Evolutionary conservation across 2,888 invertebrate species (phyloP).

Genomic region (Plusia festucae): DNA sequence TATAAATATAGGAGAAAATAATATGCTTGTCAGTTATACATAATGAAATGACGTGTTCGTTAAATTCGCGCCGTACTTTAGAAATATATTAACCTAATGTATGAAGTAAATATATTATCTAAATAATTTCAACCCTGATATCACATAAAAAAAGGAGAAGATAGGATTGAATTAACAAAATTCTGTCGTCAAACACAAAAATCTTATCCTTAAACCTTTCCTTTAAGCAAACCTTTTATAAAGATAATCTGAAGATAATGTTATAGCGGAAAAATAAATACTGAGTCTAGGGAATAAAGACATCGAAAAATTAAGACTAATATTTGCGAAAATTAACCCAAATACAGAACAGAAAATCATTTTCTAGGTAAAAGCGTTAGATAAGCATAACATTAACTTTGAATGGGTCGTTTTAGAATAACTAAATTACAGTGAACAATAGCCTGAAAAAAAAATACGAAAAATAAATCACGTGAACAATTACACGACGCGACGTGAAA

Average conservation of each 20-base stretch:
- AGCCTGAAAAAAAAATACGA: too few relatives aligned
- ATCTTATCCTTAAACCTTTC: background rate
- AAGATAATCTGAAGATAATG: background rate
- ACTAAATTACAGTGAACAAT: background rate
- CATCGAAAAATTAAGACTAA: conserved; percentile 32
- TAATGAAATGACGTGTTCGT: background rate
- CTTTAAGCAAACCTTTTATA: background rate
- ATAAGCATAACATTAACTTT: conserved; percentile 18
- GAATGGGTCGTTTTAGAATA: conserved; percentile 16
- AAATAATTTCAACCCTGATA: background rate
- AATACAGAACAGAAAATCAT: conserved; percentile 23
- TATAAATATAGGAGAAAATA: background rate
- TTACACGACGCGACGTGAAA: background rate
- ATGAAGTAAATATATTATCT: background rate
- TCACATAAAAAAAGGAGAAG: background rate
- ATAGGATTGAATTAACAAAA: conserved; percentile 3
- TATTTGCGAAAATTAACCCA: conserved; percentile 21
- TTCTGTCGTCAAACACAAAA: background rate
- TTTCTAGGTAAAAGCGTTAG: conserved; percentile 13
- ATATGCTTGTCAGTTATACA: background rate
- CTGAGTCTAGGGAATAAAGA: conserved; percentile 15
- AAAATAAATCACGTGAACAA: background rate
- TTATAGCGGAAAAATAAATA: conserved; percentile 8
- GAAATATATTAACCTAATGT: too few relatives aligned
- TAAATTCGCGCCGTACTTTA: too few relatives aligned